Evolutionary conservation across 1,140 invertebrate species (phyloP), one percentile per base, ranked within the genome.

Genomic region (Bombus fervidus): DNA sequence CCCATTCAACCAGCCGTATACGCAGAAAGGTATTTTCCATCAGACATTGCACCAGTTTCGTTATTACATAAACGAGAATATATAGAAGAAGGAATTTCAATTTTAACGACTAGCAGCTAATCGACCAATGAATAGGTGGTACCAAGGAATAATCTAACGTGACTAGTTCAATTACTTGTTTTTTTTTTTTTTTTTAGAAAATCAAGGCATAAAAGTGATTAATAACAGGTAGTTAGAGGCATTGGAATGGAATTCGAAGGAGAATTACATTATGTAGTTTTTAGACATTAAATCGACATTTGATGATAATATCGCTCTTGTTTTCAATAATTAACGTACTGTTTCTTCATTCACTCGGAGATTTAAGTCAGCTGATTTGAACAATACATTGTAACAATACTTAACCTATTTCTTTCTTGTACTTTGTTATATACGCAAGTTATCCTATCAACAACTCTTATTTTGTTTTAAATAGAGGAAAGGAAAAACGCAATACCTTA

Each of bases 31-130:
- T 34, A 76, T 76, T 76, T 76, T 83, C n/a, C 43, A 68, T 18
- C 2, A 25, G 62, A 68, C 18, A 22, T 68, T 31, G 15, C 34
- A 28, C 34, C 43, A 37, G 34, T 53, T 53, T 53, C 18, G 18
- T 12, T 64, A 62, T 82, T 82, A 82, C 31, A 64, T 82, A 82
- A 82, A 74, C 80, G n/a, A 5, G n/a, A 82, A 82, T 37, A 25
- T 68, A 25, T 68, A 12, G 62, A 68, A 25, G 41, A 47, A 64
- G 39, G 43, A 47, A 79, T 34, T 47, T 22, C 22, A 28, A 68
- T 25, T 74, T 43, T 82, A 74, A 82, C 34, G 39, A 68, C 41
- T 68, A 34, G 31, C 47, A 34, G 47, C 59, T 31, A 59, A 73
- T 25, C 28, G 8, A 22, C 31, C 22, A 59, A n/a, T 28, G 8